These are phyloP conservation scores for Accipiter cooperii DNA, from an alignment of 2,113 vertebrate species.

Conservation along the genomic window DNA sequence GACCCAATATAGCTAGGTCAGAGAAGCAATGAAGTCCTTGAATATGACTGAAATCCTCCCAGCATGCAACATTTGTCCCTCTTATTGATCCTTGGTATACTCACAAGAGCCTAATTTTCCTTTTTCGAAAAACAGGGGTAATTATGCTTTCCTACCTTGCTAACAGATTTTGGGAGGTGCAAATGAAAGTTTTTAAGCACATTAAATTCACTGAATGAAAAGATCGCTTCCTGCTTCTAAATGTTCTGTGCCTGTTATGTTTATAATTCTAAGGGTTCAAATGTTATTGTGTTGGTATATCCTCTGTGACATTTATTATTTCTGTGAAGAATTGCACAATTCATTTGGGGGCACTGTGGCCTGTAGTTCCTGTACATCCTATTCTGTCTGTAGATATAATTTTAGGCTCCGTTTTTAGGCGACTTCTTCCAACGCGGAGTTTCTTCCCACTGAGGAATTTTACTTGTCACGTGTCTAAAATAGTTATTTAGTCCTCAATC, in stretches of 20 bases:
- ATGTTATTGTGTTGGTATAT: not conserved
- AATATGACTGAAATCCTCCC: constrained; percentile 40
- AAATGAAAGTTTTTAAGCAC: constrained; percentile 13
- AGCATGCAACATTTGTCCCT: constrained; percentile 5
- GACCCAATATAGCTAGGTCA: constrained; percentile 49
- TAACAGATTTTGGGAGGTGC: not conserved
- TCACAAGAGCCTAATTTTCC: not conserved
- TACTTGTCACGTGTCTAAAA: not conserved
- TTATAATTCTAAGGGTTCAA: not conserved
- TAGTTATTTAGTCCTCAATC: not conserved
- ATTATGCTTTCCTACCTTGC: not conserved
- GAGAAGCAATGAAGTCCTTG: constrained; percentile 35
- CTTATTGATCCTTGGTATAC: not conserved
- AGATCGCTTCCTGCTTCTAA: not conserved
- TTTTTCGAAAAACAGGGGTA: not conserved
- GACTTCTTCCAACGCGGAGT: not conserved
- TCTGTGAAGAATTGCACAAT: not conserved
- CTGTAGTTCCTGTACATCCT: not conserved
- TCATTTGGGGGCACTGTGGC: not conserved
- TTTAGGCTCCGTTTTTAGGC: not conserved
- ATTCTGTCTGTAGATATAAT: not conserved
- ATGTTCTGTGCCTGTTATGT: not conserved
- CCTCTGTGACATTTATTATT: not conserved
- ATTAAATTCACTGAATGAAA: not conserved
- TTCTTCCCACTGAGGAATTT: not conserved